Conservation (phyloP, 2,888 invertebrate species). For the Euzophera pinguis region DNA sequence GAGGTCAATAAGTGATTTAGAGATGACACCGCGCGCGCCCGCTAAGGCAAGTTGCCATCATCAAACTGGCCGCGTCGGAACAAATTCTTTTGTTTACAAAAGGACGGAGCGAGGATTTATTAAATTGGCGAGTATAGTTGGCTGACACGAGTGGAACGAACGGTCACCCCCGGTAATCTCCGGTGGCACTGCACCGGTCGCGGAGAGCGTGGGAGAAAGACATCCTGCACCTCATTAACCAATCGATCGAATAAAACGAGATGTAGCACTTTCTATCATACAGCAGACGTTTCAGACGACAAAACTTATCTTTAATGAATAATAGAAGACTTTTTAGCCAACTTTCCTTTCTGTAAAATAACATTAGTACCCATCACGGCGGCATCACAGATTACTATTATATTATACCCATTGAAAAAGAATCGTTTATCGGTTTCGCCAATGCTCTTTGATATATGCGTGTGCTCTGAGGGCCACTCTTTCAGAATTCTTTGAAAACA, state of each 20-base stretch:
- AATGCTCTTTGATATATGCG: too few species aligned
- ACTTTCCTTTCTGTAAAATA: too few species aligned
- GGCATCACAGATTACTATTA: too few species aligned
- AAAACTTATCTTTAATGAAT: too few species aligned
- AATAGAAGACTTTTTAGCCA: too few species aligned
- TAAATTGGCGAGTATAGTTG: constrained; percentile 60
- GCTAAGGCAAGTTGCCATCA: constrained; percentile 59
- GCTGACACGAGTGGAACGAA: constrained; percentile 53
- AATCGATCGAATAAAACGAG: constrained; percentile 7
- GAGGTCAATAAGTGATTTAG: constrained; percentile 30
- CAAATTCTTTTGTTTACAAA: constrained; percentile 79
- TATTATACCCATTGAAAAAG: too few species aligned
- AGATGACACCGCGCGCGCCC: constrained; percentile 55
- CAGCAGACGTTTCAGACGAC: too few species aligned
- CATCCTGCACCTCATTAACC: constrained; percentile 20
- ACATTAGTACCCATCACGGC: too few species aligned
- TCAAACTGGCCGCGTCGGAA: constrained; percentile 70
- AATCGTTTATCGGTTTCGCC: too few species aligned
- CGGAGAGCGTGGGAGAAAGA: constrained; percentile 64
- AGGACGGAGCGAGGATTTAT: constrained; percentile 63
- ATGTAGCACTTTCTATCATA: too few species aligned
- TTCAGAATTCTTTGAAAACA: too few species aligned
- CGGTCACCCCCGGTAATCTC: constrained; percentile 59
- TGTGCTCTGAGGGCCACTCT: too few species aligned
- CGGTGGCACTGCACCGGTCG: constrained; percentile 36